Base-by-base conservation (phyloP, 2,888 invertebrate species). In the Chrysolina oricalcia region DNA sequence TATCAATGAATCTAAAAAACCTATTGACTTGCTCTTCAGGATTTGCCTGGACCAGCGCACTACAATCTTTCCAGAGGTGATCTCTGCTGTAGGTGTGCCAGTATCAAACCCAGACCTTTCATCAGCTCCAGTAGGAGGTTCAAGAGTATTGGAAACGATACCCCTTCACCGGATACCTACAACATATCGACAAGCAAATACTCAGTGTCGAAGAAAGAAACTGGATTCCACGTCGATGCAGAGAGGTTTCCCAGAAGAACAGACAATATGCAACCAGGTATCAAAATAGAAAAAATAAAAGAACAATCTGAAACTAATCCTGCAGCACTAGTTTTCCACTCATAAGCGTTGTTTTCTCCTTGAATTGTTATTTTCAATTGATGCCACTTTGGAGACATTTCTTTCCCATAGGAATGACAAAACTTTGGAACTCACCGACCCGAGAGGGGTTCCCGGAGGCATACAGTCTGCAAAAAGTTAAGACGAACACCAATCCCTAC, bases 11-110 rank as follows among this genome's bases (percentile, higher is more conserved):
- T 8, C 11, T 2, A 53, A 17, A 19, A 11, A 53, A 53, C 9
- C 9, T 21, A 5, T 2, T 15, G 1, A 19, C 10, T 19, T 21
- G 10, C 17, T 65, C 73, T 70, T 11, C 27, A 76, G 73, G 66
- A 75, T 75, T 74, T 80, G 15, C 87, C 88, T 10, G 86, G 85
- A 43, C 88, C 87, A 8, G 84, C 81, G 41, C 23, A 82, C 15
- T 87, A 87, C 74, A 76, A 85, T 13, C 71, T 81, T 15, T 17
- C 76, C 73, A 66, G 72, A 48, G 27, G 48, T 50, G 43, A 41
- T 27, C 50, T 67, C 27, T 75, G 76, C 27, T 69, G 50, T 79
- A 80, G 70, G 9, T 79, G 80, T 46, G 71, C 81, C 19, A 83
- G 86, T 50, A 79, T 85, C 17, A 74, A 83, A 63, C 83, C 84